Conservation (phyloP, 2,888 invertebrate species). For the Rosalia funebris region DNA sequence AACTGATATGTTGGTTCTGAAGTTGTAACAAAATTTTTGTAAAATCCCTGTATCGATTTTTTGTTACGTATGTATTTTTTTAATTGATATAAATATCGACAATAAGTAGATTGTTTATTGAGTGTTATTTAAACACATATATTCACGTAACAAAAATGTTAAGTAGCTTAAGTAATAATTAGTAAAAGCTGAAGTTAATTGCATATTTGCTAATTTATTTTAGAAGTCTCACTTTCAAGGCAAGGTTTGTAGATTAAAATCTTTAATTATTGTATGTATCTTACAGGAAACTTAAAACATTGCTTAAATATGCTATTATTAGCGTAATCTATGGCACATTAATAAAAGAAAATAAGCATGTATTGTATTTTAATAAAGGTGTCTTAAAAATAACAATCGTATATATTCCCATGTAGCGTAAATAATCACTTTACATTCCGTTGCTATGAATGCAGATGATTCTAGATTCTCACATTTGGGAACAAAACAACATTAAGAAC, state of each 20-base stretch:
- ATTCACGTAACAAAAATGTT: no score
- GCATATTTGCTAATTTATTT: slow-evolving; percentile 2
- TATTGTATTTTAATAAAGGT: slow-evolving; percentile 2
- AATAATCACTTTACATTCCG: slow-evolving; percentile 7
- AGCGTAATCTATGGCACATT: slow-evolving; percentile 9
- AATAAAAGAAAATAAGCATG: background rate
- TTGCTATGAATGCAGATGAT: background rate
- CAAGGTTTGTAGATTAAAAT: slow-evolving; percentile 14
- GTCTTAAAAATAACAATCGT: background rate
- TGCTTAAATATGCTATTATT: slow-evolving; percentile 18
- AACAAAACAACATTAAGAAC: background rate
- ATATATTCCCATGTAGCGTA: background rate
- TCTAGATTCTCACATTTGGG: background rate
- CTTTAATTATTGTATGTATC: background rate
- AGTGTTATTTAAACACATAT: no score
- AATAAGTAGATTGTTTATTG: no score
- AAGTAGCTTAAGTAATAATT: slow-evolving; percentile 1
- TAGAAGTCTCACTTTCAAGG: slow-evolving; percentile 17
- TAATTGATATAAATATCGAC: no score
- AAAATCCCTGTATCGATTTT: no score
- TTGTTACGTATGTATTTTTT: no score
- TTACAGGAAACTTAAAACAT: slow-evolving; percentile 16
- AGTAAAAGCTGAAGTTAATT: slow-evolving; percentile 18
- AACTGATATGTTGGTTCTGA: no score
- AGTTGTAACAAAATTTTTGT: no score